phyloP scores from a whole-genome alignment of 2,888 invertebrate genomes.

The Ceraclea dissimilis region DNA sequence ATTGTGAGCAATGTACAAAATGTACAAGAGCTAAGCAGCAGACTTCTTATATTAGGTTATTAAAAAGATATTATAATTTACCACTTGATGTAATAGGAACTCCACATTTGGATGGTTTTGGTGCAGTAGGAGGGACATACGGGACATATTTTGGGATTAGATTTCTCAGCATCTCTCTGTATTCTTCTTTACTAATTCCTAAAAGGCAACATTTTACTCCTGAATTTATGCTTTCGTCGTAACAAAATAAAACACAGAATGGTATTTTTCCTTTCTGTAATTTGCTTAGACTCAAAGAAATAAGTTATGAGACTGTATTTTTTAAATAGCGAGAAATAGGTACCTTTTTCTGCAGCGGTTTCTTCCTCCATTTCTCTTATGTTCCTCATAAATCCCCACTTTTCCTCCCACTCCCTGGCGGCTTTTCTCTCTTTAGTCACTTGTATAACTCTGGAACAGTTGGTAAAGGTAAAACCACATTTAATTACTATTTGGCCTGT shows the following conservation, averaged over 20 bases:
- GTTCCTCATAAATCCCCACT: slow-evolving; percentile 21
- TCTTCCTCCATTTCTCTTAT: slow-evolving; percentile 16
- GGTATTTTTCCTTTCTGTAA: too few relatives aligned
- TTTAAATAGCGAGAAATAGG: too few relatives aligned
- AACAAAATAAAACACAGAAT: too few relatives aligned
- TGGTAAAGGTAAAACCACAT: neutral
- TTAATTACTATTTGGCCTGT: neutral
- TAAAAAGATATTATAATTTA: too few relatives aligned
- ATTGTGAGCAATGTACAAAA: too few relatives aligned
- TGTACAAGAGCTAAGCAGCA: too few relatives aligned
- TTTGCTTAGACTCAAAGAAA: too few relatives aligned
- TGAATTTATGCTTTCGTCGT: too few relatives aligned
- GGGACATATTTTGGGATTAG: slow-evolving; percentile 14
- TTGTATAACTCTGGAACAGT: slow-evolving; percentile 16
- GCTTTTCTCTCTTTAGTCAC: slow-evolving; percentile 21
- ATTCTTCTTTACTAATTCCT: slow-evolving; percentile 19
- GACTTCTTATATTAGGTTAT: too few relatives aligned
- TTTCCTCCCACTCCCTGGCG: slow-evolving; percentile 22
- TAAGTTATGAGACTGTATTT: too few relatives aligned
- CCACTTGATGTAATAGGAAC: slow-evolving; percentile 13
- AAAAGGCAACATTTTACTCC: neutral
- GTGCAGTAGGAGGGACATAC: neutral
- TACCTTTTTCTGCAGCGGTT: slow-evolving; percentile 19
- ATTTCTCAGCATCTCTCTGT: slow-evolving; percentile 8
- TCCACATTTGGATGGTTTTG: slow-evolving; percentile 2